phyloP scores from a whole-genome alignment of 2,888 invertebrate genomes.

The Esperia sulphurella region DNA sequence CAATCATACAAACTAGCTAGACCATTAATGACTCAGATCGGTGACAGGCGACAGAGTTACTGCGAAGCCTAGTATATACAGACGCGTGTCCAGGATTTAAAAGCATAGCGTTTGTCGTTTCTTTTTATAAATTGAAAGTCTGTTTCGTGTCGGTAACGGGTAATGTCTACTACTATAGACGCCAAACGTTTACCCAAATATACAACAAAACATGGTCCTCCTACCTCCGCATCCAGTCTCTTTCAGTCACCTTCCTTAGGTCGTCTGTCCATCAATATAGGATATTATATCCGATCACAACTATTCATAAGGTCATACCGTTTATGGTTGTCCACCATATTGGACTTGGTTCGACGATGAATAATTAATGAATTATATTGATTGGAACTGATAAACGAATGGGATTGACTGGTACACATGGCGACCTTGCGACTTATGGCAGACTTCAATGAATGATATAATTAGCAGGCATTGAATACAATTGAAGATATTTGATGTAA shows the following conservation, averaged over 20 bases:
- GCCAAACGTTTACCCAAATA: no score
- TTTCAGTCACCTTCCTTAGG: background rate
- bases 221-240: no score
- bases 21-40: no score
- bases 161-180: no score
- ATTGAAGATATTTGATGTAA: conserved; percentile 16
- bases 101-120: no score
- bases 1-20: no score
- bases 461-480: conserved; percentile 17
- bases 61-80: no score
- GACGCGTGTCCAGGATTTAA: no score
- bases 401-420: conserved; percentile 4
- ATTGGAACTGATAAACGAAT: conserved; percentile 17
- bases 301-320: conserved; percentile 4
- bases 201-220: no score
- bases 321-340: conserved; percentile 13
- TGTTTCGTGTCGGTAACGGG: no score
- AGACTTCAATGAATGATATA: conserved; percentile 18
- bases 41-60: no score
- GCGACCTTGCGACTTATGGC: conserved; percentile 24
- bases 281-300: background rate
- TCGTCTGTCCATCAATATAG: background rate
- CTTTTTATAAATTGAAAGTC: no score
- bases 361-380: conserved; percentile 23
- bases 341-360: conserved; percentile 17